phyloP scores from a whole-genome alignment of 1,140 invertebrate genomes.

The Ridgeia piscesae region DNA sequence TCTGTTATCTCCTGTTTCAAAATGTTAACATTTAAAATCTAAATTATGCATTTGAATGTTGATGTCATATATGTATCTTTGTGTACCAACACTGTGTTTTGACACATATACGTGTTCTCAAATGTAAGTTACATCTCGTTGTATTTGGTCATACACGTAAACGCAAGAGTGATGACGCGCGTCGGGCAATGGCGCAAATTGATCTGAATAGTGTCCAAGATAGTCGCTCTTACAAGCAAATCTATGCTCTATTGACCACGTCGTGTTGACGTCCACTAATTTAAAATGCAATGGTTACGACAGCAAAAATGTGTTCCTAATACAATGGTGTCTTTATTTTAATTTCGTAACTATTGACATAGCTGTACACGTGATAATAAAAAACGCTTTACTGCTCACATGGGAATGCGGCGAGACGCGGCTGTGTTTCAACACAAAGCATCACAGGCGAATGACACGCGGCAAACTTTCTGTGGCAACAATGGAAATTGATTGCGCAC shows the following conservation, averaged over 20 bases:
- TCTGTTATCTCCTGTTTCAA: too few relatives aligned
- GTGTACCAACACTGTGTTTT: too few relatives aligned
- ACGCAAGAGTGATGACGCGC: too few relatives aligned
- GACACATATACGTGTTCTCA: too few relatives aligned
- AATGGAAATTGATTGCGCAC: not conserved
- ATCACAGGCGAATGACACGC: not conserved
- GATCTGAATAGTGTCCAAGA: too few relatives aligned
- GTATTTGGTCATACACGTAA: too few relatives aligned
- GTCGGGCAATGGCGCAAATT: too few relatives aligned
- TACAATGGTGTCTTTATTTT: not conserved
- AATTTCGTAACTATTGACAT: not conserved
- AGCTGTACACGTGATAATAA: not conserved
- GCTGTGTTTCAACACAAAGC: not conserved
- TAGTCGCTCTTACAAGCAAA: too few relatives aligned
- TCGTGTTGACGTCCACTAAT: not conserved
- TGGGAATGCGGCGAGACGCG: not conserved
- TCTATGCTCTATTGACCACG: not conserved
- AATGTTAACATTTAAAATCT: too few relatives aligned
- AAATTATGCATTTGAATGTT: too few relatives aligned
- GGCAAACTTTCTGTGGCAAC: not conserved
- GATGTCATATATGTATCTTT: too few relatives aligned
- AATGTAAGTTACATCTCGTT: too few relatives aligned
- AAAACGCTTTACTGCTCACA: not conserved
- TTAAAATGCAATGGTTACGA: not conserved
- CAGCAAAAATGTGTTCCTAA: not conserved